A percentile compares a stretch with the other conserved stretches of the same genome.
Evolutionary conservation across 1,140 invertebrate genomes (phyloP).

Genomic region (Zaprionus taronus): DNA sequence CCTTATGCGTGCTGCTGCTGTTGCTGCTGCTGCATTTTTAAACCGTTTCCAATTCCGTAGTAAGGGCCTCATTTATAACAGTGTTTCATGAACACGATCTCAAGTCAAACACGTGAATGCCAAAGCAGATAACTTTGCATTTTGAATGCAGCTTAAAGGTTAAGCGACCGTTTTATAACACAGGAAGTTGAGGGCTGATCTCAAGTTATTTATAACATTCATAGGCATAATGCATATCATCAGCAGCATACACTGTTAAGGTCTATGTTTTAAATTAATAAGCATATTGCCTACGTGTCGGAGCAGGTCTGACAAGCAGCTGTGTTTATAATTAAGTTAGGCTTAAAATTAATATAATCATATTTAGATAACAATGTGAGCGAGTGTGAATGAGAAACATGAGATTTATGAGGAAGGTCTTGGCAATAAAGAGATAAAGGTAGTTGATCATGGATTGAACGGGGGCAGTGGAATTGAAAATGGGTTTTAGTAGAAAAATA

Average conservation of each 20-base stretch:
- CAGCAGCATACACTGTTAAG: slow-evolving; percentile 6
- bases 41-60: slow-evolving; percentile 55
- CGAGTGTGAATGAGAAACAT: not conserved
- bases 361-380: not conserved
- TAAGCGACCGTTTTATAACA: slow-evolving; percentile 23
- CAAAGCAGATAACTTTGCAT: slow-evolving; percentile 6
- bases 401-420: not conserved
- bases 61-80: slow-evolving; percentile 11
- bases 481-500: no score
- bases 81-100: not conserved
- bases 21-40: slow-evolving; percentile 47
- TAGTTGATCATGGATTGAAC: not conserved
- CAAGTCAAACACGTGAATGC: no score
- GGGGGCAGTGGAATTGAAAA: no score
- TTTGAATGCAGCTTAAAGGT: slow-evolving; percentile 12
- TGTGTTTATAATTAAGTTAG: slow-evolving; percentile 11
- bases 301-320: slow-evolving; percentile 4
- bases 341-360: not conserved
- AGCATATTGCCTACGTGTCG: slow-evolving; percentile 23
- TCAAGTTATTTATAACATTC: slow-evolving; percentile 16
- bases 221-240: slow-evolving; percentile 11
- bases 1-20: slow-evolving; percentile 21
- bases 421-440: not conserved
- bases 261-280: not conserved
- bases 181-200: slow-evolving; percentile 35